Conservation (phyloP, 2,888 invertebrate species). For the Sesia bembeciformis region DNA sequence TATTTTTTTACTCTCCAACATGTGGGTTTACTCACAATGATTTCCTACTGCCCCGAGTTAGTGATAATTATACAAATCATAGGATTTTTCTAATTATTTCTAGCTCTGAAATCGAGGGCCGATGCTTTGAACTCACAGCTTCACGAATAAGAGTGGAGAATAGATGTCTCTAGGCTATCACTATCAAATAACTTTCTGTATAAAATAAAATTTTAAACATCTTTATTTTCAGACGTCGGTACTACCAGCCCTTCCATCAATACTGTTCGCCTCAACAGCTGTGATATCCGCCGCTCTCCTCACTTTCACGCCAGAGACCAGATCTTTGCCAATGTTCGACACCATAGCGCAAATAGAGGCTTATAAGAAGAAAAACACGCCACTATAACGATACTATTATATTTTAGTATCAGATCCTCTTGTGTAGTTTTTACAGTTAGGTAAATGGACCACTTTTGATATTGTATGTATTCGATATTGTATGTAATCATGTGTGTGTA, state of each 20-base stretch:
- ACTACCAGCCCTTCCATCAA: conserved; percentile 26
- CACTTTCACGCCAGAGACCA: conserved; percentile 50
- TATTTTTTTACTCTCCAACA: no score
- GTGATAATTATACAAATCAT: no score
- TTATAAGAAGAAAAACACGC: conserved; percentile 23
- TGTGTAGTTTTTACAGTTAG: no score
- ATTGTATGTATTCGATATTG: no score
- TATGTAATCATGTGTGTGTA: no score
- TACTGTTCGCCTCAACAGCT: conserved; percentile 42
- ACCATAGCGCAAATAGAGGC: conserved; percentile 47
- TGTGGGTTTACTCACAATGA: no score
- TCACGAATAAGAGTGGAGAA: background rate
- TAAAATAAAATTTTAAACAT: background rate
- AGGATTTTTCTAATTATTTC: no score
- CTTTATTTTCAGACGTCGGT: conserved; percentile 28
- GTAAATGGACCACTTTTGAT: no score
- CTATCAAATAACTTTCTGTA: background rate
- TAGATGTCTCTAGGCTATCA: background rate
- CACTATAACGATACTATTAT: background rate
- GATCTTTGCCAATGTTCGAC: conserved; percentile 44
- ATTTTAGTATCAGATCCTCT: no score
- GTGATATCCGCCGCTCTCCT: conserved; percentile 32
- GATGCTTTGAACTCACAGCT: background rate
- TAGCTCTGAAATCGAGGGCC: no score
- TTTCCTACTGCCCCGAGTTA: no score